These are phyloP conservation scores for Stegodyphus mimosarum DNA, from an alignment of 1,140 invertebrate species.

Conservation along the genomic window DNA sequence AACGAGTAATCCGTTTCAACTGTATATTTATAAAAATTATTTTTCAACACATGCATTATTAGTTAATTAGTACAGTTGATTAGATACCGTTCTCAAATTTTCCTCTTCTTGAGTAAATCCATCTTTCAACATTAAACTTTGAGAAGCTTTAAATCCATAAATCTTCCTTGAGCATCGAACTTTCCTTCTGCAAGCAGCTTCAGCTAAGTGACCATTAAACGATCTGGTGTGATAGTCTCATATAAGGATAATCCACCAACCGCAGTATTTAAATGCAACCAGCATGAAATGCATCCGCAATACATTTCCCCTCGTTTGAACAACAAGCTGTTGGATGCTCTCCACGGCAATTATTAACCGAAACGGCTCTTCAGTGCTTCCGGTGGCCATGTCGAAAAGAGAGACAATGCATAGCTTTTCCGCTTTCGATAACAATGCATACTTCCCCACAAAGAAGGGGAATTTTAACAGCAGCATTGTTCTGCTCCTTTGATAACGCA, in stretches of 20 bases:
- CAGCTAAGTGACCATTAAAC: no score
- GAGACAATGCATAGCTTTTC: not conserved
- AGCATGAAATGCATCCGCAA: not conserved
- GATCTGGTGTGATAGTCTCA: not conserved
- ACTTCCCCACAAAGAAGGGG: not conserved
- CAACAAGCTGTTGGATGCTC: not conserved
- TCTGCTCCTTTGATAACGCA: not conserved
- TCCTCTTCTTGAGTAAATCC: no score
- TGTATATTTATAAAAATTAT: no score
- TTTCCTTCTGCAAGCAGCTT: no score
- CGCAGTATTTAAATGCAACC: not conserved
- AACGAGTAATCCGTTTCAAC: no score
- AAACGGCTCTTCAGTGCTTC: not conserved
- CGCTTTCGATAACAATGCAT: slow-evolving; percentile 2
- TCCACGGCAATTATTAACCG: not conserved
- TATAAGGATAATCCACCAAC: not conserved
- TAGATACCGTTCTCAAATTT: no score
- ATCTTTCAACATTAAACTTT: no score
- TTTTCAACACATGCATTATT: no score
- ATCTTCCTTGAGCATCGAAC: no score
- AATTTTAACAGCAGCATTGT: slow-evolving; percentile 4
- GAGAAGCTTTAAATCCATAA: no score
- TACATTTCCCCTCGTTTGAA: not conserved
- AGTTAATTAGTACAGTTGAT: no score
- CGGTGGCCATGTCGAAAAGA: not conserved